These are phyloP conservation scores for Caenorhabditis sp. DNA, from an alignment of 2,888 invertebrate genomes.

Conservation along the genomic window DNA sequence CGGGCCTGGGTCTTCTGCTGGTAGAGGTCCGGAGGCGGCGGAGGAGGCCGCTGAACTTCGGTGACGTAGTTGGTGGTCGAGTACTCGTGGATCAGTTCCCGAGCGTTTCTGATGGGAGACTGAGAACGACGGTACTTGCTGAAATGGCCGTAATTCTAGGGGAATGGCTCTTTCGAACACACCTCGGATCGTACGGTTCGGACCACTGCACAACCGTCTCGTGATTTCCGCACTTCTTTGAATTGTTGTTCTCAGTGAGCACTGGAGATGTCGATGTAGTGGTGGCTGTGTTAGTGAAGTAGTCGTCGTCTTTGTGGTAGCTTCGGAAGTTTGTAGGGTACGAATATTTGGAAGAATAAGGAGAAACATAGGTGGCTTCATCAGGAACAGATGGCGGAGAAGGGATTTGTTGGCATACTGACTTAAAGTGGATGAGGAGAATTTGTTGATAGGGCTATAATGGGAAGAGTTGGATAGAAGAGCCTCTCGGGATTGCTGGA, in stretches of 20 bases:
- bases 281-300: conserved; percentile 42
- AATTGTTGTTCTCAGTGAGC: conserved; percentile 48
- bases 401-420: conserved; percentile 44
- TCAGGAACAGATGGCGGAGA: conserved; percentile 30
- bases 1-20: conserved; percentile 38
- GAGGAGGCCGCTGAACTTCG: conserved; percentile 32
- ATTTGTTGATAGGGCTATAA: conserved; percentile 39
- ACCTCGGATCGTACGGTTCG: conserved; percentile 58
- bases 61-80: conserved; percentile 61
- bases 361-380: conserved; percentile 42
- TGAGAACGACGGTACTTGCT: conserved; percentile 29
- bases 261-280: conserved; percentile 16
- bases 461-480: conserved; percentile 30
- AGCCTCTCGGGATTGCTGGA: conserved; percentile 50
- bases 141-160: neutral
- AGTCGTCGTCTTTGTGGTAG: conserved; percentile 59
- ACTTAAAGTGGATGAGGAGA: conserved; percentile 49
- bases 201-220: conserved; percentile 58
- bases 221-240: conserved; percentile 39
- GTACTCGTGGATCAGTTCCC: conserved; percentile 64
- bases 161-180: neutral
- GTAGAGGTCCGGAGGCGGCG: conserved; percentile 24
- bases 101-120: conserved; percentile 56
- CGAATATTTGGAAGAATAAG: conserved; percentile 54
- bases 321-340: conserved; percentile 57